These are phyloP conservation scores for Gadopsis marmoratus DNA, from an alignment of 2,797 vertebrate species.

Conservation along the genomic window DNA sequence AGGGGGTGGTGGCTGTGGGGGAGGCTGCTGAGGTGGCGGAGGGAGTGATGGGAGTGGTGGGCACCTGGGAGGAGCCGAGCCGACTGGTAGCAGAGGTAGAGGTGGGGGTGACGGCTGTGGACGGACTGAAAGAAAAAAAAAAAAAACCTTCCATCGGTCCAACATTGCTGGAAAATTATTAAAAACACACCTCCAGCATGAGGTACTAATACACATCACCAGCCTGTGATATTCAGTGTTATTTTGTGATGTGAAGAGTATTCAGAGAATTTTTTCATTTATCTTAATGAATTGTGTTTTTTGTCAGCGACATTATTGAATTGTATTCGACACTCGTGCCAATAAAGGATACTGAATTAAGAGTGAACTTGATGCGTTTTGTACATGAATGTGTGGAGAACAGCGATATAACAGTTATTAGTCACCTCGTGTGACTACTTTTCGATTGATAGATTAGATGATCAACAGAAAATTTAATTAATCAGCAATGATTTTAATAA, in stretches of 20 bases:
- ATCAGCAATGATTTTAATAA: too few relatives aligned
- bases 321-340: too few relatives aligned
- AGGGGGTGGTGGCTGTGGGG: constrained; percentile 88
- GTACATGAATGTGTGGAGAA: not conserved
- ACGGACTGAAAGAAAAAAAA: constrained; percentile 84
- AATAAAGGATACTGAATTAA: too few relatives aligned
- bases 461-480: too few relatives aligned
- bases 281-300: too few relatives aligned
- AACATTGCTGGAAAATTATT: not conserved
- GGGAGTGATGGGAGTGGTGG: constrained; percentile 85
- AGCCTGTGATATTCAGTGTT: not conserved
- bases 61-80: constrained; percentile 83
- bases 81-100: constrained; percentile 83
- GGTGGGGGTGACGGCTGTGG: constrained; percentile 94
- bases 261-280: too few relatives aligned
- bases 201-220: not conserved
- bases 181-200: not conserved
- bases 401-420: not conserved
- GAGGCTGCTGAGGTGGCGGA: constrained; percentile 82
- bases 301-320: too few relatives aligned
- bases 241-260: not conserved
- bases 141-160: not conserved
- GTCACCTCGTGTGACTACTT: not conserved
- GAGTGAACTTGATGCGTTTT: too few relatives aligned
- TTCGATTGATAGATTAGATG: too few relatives aligned